These are phyloP conservation scores for Squalus acanthias DNA, from an alignment of 2,797 vertebrate species.

Conservation along the genomic window DNA sequence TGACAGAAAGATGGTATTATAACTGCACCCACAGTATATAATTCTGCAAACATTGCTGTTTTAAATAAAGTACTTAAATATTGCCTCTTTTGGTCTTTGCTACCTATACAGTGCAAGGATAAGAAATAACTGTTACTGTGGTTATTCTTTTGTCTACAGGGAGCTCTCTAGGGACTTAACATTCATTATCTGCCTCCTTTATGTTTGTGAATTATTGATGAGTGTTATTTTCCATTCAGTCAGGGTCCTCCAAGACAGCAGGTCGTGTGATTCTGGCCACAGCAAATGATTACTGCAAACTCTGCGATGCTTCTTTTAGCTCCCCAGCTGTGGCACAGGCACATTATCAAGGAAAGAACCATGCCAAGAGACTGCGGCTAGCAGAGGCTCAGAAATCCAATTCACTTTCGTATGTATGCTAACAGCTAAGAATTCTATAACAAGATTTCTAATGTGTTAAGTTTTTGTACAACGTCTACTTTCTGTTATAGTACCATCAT, in stretches of 20 bases:
- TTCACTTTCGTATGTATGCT: slow-evolving; percentile 75
- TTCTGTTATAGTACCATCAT: background rate
- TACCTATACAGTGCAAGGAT: no score
- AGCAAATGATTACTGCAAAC: slow-evolving; percentile 96
- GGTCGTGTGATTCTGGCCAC: slow-evolving; percentile 92
- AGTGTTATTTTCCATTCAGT: slow-evolving; percentile 51
- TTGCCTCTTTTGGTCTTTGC: background rate
- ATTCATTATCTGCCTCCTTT: background rate
- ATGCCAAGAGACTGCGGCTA: slow-evolving; percentile 87
- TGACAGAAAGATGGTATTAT: background rate
- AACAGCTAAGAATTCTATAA: slow-evolving; percentile 35
- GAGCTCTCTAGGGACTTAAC: slow-evolving; percentile 13
- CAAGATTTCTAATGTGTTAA: background rate
- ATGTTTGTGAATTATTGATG: slow-evolving; percentile 37
- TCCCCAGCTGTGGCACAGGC: slow-evolving; percentile 92
- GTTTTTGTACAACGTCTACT: background rate
- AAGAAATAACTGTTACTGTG: slow-evolving; percentile 40
- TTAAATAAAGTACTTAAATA: background rate
- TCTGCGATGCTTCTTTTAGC: slow-evolving; percentile 95
- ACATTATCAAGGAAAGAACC: slow-evolving; percentile 96
- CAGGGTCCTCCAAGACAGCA: slow-evolving; percentile 70
- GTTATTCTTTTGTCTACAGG: slow-evolving; percentile 41
- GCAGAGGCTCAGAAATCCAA: slow-evolving; percentile 80
- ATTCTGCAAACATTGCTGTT: background rate
- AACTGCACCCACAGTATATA: background rate